A percentile compares a stretch with the other conserved stretches of the same genome.
phyloP scores from a whole-genome alignment of 2,888 invertebrate genomes.

The Eristalis intricaria region DNA sequence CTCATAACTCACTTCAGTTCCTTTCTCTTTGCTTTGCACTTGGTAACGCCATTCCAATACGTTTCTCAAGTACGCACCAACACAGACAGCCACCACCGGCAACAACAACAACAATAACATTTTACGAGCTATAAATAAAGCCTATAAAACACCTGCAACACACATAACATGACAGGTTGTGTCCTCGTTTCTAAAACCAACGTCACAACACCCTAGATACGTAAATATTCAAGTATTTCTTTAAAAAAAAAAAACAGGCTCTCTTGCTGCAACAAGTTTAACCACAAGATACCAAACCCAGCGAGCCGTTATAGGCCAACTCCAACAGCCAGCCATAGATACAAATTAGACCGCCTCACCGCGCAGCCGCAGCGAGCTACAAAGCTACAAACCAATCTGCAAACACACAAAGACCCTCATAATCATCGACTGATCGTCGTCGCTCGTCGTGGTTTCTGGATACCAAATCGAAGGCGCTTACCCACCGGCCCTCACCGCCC shows the following conservation, averaged over 20 bases:
- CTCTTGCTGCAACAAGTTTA: constrained; percentile 62
- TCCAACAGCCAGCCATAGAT: constrained; percentile 42
- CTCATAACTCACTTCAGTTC: background rate
- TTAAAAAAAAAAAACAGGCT: constrained; percentile 44
- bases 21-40: background rate
- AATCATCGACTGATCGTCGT: background rate
- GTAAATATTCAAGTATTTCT: constrained; percentile 44
- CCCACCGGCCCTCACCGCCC: background rate
- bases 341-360: constrained; percentile 61
- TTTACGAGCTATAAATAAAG: background rate
- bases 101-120: background rate
- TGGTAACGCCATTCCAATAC: background rate
- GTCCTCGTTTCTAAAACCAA: constrained; percentile 54
- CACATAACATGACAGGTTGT: constrained; percentile 63
- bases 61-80: background rate
- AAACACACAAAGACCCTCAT: constrained; percentile 6
- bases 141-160: constrained; percentile 61
- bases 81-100: background rate
- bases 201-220: constrained; percentile 56
- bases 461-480: background rate
- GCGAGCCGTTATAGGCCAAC: background rate
- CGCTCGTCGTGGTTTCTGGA: background rate
- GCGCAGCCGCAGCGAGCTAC: background rate
- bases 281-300: constrained; percentile 64
- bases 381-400: constrained; percentile 1